Evolutionary conservation across 1,140 invertebrate species (phyloP).

Genomic region (Drosophila rufa): DNA sequence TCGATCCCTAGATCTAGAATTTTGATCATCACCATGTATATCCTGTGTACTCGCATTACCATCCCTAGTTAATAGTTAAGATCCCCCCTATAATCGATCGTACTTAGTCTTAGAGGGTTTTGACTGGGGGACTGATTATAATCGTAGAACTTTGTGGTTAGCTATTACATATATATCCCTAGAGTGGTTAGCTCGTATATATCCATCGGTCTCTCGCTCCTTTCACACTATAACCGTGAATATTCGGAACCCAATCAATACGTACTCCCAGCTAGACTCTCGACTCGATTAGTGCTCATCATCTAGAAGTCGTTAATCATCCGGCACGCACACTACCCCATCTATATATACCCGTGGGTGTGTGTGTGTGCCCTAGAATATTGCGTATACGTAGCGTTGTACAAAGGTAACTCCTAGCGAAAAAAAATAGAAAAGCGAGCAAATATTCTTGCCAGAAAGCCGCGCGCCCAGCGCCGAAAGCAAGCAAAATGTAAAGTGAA

Average conservation of each 20-base stretch:
- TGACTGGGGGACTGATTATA: constrained; percentile 11
- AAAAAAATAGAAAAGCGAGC: constrained; percentile 28
- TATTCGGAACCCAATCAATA: constrained; percentile 4
- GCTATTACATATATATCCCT: constrained; percentile 1
- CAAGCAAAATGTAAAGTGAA: constrained; percentile 76
- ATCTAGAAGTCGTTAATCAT: constrained; percentile 30
- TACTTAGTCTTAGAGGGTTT: constrained; percentile 14
- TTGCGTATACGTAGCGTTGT: constrained; percentile 50
- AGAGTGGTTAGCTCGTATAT: constrained; percentile 1
- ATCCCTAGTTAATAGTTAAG: constrained; percentile 33
- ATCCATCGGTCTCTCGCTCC: constrained; percentile 31
- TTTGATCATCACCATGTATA: constrained; percentile 30
- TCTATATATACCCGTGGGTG: background rate
- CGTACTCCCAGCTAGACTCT: constrained; percentile 27
- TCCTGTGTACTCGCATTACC: constrained; percentile 9
- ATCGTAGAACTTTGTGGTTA: constrained; percentile 19
- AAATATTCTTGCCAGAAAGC: constrained; percentile 39
- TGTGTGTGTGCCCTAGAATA: constrained; percentile 18
- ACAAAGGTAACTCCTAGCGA: constrained; percentile 36
- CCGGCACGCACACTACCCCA: background rate
- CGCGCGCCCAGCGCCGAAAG: constrained; percentile 6
- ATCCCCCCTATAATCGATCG: constrained; percentile 13
- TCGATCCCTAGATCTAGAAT: constrained; percentile 15
- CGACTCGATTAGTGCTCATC: constrained; percentile 40
- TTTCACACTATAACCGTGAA: background rate